A percentile compares a stretch with the other conserved stretches of the same genome.
Conservation (phyloP, 2,797 vertebrate genomes). For the Melopsittacus undulatus region DNA sequence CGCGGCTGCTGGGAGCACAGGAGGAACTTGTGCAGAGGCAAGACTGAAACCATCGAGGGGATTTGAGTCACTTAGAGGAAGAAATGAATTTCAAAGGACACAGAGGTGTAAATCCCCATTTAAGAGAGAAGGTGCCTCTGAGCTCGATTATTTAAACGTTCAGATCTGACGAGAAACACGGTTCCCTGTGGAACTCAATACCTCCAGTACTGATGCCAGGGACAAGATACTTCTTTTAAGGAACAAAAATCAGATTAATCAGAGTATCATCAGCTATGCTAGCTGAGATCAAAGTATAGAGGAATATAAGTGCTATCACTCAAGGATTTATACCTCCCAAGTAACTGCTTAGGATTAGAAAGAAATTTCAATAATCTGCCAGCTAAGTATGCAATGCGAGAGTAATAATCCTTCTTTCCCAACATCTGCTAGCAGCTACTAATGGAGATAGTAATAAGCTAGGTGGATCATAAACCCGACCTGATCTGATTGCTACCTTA, state of each 20-base stretch:
- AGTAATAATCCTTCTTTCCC: slow-evolving; percentile 59
- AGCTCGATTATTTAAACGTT: not conserved
- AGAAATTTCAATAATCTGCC: slow-evolving; percentile 64
- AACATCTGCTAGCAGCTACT: slow-evolving; percentile 61
- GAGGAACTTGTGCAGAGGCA: not conserved
- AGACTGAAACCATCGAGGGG: not conserved
- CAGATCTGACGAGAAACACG: not conserved
- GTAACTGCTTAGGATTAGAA: slow-evolving; percentile 54
- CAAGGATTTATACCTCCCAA: slow-evolving; percentile 56
- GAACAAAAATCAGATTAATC: slow-evolving; percentile 46
- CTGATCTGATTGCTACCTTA: slow-evolving; percentile 36
- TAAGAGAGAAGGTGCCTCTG: not conserved
- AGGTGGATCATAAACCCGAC: slow-evolving; percentile 60
- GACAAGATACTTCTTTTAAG: not conserved
- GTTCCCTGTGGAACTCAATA: not conserved
- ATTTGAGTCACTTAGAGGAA: not conserved
- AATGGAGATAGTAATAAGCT: slow-evolving; percentile 61
- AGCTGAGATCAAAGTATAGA: slow-evolving; percentile 53
- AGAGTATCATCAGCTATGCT: slow-evolving; percentile 11
- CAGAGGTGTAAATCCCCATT: not conserved
- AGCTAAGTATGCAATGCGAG: slow-evolving; percentile 42
- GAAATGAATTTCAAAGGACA: not conserved
- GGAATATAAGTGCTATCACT: slow-evolving; percentile 47
- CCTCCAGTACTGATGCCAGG: not conserved
- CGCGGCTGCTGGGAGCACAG: rapidly evolving